Evolutionary conservation across 37 sponge, comb jelly and placozoan species (phyloP), one percentile per base, ranked within the genome.

Genomic region (Aplysina aerophoba): DNA sequence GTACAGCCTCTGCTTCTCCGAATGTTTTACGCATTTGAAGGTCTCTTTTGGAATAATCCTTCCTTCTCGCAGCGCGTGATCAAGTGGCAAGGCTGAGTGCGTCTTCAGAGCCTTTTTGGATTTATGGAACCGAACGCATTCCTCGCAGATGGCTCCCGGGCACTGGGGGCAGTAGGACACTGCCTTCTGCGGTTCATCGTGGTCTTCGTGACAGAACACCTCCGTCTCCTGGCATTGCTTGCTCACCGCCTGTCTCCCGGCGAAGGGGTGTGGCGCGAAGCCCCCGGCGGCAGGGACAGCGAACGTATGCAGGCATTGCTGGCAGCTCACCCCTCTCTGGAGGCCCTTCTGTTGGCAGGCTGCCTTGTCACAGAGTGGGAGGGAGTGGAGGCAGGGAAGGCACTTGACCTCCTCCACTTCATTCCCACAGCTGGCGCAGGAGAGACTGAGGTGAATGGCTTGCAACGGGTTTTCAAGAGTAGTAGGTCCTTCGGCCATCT

Each of bases 381-480:
- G 41, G n/a, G 78, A 75, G 78, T 75, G 78, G 15, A 75, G 53
- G 22, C 78, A 75, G 40, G 78, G 78, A 53, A 75, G 78, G 12
- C 53, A 75, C 21, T 24, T 17, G 22, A 75, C 24, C n/a, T 40
- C 78, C 0, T 75, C 25, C 37, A 75, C 78, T 40, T 75, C 38
- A 13, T 40, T 15, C 13, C 78, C 78, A 75, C 78, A 75, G 17
- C 24, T 36, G 25, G 40, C 50, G 25, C 78, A 75, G 1, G 78
- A 75, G 40, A 75, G 40, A 6, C 34, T 35, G 35, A 69, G 34
- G 34, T 69, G 31, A 17, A 12, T 25, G 35, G 71, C 71, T 30
- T 44, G 6, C 50, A 44, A 44, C 6, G 50, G 50, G 8, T 11
- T 8, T 3, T 44, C 50, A 11, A 8, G 50, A 8, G 50, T 3